A percentile compares a stretch with the other conserved stretches of the same genome.
These are phyloP conservation scores for Carcharodon carcharias DNA, from an alignment of 2,797 vertebrate species.

Conservation along the genomic window DNA sequence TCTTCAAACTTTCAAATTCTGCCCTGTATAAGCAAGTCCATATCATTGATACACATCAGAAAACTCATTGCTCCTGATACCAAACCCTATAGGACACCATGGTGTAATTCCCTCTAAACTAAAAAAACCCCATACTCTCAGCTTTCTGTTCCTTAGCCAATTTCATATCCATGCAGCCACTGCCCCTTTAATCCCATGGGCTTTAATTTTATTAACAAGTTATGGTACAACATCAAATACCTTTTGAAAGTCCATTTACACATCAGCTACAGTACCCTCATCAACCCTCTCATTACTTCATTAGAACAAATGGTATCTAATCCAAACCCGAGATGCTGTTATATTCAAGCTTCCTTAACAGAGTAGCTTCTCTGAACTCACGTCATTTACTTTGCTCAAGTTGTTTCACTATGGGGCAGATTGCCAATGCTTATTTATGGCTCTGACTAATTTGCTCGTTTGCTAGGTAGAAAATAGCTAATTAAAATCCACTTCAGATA, in stretches of 20 bases:
- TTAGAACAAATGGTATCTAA: not conserved
- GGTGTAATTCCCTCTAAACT: not conserved
- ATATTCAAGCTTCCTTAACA: not conserved
- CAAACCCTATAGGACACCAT: not conserved
- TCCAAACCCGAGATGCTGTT: not conserved
- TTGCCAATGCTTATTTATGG: constrained; percentile 88
- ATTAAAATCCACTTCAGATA: constrained; percentile 99
- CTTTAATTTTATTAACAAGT: not conserved
- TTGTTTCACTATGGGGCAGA: constrained; percentile 67
- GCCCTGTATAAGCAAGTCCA: not conserved
- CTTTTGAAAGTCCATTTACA: not conserved
- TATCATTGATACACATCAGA: not conserved
- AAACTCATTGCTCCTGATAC: not conserved
- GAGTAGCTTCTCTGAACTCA: not conserved
- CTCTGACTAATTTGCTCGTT: constrained; percentile 92
- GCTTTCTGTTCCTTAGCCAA: not conserved
- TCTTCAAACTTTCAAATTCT: not conserved
- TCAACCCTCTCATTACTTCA: not conserved
- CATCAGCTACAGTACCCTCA: not conserved
- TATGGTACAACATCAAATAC: not conserved
- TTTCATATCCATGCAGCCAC: not conserved
- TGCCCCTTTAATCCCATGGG: too few relatives aligned
- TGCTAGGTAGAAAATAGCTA: constrained; percentile 97
- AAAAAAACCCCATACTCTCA: not conserved
- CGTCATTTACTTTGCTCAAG: constrained; percentile 16